Evolutionary conservation across 1,140 invertebrate species (phyloP).

Genomic region (Rhyacophila brunnea): DNA sequence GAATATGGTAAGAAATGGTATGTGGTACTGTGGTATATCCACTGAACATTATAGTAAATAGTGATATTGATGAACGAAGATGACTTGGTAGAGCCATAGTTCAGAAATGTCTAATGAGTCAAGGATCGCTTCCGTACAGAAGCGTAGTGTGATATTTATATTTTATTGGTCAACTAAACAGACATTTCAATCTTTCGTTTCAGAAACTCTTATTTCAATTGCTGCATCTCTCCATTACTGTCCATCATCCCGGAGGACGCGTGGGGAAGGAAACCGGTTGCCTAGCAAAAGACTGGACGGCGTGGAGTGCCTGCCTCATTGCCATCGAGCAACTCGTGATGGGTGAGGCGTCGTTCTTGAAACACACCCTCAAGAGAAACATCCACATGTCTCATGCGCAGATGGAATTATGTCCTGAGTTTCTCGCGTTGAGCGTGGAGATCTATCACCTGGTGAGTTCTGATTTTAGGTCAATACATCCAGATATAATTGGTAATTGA

Average conservation of each 20-base stretch:
- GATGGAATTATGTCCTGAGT: constrained; percentile 12
- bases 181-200: constrained; percentile 11
- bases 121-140: too few relatives aligned
- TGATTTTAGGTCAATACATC: too few relatives aligned
- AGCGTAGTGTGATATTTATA: too few relatives aligned
- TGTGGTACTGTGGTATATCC: too few relatives aligned
- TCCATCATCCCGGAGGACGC: constrained; percentile 26
- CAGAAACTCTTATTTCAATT: constrained; percentile 27
- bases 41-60: too few relatives aligned
- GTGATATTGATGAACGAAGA: too few relatives aligned
- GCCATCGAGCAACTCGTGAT: constrained; percentile 19
- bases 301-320: constrained; percentile 13
- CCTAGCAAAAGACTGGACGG: constrained; percentile 16
- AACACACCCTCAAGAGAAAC: constrained; percentile 11
- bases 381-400: neutral
- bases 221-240: constrained; percentile 18
- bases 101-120: too few relatives aligned
- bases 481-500: too few relatives aligned
- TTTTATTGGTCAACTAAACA: too few relatives aligned
- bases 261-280: constrained; percentile 10
- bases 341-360: constrained; percentile 11
- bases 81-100: too few relatives aligned
- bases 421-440: constrained; percentile 17
- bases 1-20: too few relatives aligned
- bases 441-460: constrained; percentile 25